These are phyloP conservation scores for Darevskia mixta DNA, from an alignment of 2,797 vertebrate species.

Conservation along the genomic window DNA sequence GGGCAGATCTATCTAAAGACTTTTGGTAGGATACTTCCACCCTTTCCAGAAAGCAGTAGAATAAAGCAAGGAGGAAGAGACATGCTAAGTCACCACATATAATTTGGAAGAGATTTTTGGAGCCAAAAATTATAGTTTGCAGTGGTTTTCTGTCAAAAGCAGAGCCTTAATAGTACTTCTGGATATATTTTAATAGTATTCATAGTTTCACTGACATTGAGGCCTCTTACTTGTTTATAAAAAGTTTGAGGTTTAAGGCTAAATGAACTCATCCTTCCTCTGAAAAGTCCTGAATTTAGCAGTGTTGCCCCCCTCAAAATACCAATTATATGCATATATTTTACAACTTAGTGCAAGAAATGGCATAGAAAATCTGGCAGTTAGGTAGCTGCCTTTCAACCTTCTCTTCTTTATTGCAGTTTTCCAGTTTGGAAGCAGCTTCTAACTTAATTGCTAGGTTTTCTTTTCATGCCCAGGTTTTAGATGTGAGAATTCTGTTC, in stretches of 20 bases:
- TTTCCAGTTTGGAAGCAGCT: background rate
- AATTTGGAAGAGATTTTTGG: background rate
- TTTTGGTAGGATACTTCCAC: background rate
- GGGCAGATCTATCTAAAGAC: background rate
- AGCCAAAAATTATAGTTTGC: background rate
- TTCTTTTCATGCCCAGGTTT: background rate
- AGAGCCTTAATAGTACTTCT: background rate
- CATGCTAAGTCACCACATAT: slow-evolving; percentile 2
- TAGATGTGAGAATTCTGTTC: background rate
- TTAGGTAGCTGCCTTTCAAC: background rate
- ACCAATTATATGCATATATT: background rate
- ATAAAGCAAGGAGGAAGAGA: background rate
- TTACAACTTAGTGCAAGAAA: background rate
- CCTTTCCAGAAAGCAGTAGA: background rate
- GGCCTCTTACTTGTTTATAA: background rate
- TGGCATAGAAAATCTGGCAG: background rate
- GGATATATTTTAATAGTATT: slow-evolving; percentile 10
- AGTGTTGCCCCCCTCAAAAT: background rate
- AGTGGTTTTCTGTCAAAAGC: background rate
- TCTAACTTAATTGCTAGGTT: background rate
- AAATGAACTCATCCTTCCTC: background rate
- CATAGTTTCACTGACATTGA: background rate
- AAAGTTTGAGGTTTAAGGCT: background rate
- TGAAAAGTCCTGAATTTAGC: background rate
- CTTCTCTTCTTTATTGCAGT: background rate